phyloP scores from a whole-genome alignment of 2,113 vertebrate species.

The Lasiurus cinereus region DNA sequence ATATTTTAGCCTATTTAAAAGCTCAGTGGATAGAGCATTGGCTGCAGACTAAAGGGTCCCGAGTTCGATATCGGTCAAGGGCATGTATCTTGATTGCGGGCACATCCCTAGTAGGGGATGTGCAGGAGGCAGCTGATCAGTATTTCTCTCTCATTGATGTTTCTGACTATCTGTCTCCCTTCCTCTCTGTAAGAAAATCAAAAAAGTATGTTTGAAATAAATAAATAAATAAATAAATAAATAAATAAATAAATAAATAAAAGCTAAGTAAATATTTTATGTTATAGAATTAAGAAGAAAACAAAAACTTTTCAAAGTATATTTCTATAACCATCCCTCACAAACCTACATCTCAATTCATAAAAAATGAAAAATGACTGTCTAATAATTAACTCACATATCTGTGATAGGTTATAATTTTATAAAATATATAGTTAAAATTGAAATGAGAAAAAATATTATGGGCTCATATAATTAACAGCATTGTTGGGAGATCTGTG shows the following conservation, averaged over 20 bases:
- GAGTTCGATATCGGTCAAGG: no score
- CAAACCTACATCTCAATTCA: background rate
- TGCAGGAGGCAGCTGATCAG: no score
- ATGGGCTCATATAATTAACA: slow-evolving; percentile 22
- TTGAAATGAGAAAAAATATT: slow-evolving; percentile 61
- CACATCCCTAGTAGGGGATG: no score
- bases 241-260: background rate
- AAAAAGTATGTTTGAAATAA: no score
- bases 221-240: background rate
- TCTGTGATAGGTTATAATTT: background rate
- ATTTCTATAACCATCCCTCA: slow-evolving; percentile 34
- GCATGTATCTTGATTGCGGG: no score
- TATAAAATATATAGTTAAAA: slow-evolving; percentile 45
- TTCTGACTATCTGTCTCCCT: no score
- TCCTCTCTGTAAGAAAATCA: no score
- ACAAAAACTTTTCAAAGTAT: slow-evolving; percentile 39
- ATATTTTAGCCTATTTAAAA: slow-evolving; percentile 40
- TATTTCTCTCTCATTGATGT: no score
- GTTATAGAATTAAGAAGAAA: background rate
- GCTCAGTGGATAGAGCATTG: background rate
- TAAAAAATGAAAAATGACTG: background rate
- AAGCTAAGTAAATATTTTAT: background rate
- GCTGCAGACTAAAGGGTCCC: no score
- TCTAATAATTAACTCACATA: background rate
- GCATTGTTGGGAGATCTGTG: background rate